phyloP scores from a whole-genome alignment of 2,888 invertebrate genomes.

The Argyresthia albistria region DNA sequence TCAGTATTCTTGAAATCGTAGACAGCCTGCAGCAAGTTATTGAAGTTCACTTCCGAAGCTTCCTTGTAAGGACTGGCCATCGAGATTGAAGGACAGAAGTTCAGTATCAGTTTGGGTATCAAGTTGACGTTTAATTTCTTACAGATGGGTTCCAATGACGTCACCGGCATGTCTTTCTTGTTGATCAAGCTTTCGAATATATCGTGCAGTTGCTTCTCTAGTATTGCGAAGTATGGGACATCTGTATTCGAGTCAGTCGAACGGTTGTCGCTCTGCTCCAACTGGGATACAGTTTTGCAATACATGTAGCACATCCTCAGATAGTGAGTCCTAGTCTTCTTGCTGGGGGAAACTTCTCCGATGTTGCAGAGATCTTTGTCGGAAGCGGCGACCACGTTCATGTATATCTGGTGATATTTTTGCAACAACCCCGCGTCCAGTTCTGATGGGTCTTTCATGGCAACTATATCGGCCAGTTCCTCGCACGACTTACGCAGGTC shows the following conservation, averaged over 20 bases:
- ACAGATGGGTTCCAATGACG: constrained; percentile 78
- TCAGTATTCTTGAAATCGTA: constrained; percentile 56
- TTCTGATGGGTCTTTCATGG: constrained; percentile 24
- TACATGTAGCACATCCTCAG: constrained; percentile 72
- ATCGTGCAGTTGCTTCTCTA: constrained; percentile 69
- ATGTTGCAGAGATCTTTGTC: constrained; percentile 60
- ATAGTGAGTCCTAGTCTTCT: constrained; percentile 56
- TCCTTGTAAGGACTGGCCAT: constrained; percentile 48
- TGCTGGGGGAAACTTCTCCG: constrained; percentile 44
- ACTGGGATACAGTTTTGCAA: constrained; percentile 68
- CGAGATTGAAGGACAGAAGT: constrained; percentile 79
- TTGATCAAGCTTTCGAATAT: constrained; percentile 79
- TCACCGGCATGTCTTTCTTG: constrained; percentile 76
- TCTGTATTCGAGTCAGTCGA: constrained; percentile 29
- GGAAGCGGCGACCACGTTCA: constrained; percentile 59
- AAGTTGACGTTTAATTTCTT: constrained; percentile 80
- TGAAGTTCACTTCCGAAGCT: constrained; percentile 46
- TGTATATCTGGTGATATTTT: constrained; percentile 63
- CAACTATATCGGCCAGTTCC: constrained; percentile 49
- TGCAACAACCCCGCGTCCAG: constrained; percentile 44
- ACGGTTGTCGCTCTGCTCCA: constrained; percentile 48
- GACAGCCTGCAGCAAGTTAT: constrained; percentile 47
- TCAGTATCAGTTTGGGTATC: constrained; percentile 79
- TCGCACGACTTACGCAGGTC: constrained; percentile 61
- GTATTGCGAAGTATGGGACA: constrained; percentile 60